Percentiles rank a stretch among this genome's conserved stretches.
These are phyloP conservation scores for Eunapius fragilis DNA, from an alignment of 37 sponge, comb jelly and placozoan genomes.

Conservation along the genomic window DNA sequence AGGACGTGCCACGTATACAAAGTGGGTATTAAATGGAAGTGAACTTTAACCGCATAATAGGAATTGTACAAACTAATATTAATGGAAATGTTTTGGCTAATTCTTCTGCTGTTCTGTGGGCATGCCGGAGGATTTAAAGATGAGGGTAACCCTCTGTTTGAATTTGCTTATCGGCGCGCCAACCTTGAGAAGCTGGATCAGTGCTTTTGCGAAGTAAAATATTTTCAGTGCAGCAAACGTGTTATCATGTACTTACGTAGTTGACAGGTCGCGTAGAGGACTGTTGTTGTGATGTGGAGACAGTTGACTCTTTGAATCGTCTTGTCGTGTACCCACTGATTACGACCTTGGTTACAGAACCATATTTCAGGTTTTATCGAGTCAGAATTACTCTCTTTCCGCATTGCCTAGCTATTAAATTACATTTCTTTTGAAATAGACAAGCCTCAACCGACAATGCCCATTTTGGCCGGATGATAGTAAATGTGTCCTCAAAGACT, in stretches of 20 bases:
- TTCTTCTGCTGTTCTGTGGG: not conserved
- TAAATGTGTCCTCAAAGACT: conserved; percentile 74
- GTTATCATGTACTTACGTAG: conserved; percentile 28
- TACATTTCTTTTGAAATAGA: conserved; percentile 42
- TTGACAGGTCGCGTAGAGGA: conserved; percentile 86
- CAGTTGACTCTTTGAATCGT: conserved; percentile 75
- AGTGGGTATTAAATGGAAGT: not conserved
- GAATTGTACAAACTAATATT: not conserved
- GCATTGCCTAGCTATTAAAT: not conserved
- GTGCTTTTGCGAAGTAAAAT: conserved; percentile 76
- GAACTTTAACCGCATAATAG: not conserved
- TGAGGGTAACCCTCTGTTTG: conserved; percentile 40
- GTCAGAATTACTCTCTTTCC: conserved; percentile 14
- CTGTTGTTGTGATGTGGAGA: conserved; percentile 92
- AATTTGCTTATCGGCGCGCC: conserved; percentile 1
- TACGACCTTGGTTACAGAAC: conserved; percentile 46
- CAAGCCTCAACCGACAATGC: conserved; percentile 76
- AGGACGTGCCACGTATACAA: not conserved
- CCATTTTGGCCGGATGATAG: conserved; percentile 91
- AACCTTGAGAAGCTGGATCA: conserved; percentile 59
- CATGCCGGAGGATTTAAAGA: not conserved
- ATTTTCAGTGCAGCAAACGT: not conserved
- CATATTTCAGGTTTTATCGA: conserved; percentile 88
- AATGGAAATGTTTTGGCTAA: not conserved
- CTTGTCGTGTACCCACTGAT: conserved; percentile 68